Base-by-base conservation (phyloP, 2,797 vertebrate species). In the Pangasius sanitwongsei region DNA sequence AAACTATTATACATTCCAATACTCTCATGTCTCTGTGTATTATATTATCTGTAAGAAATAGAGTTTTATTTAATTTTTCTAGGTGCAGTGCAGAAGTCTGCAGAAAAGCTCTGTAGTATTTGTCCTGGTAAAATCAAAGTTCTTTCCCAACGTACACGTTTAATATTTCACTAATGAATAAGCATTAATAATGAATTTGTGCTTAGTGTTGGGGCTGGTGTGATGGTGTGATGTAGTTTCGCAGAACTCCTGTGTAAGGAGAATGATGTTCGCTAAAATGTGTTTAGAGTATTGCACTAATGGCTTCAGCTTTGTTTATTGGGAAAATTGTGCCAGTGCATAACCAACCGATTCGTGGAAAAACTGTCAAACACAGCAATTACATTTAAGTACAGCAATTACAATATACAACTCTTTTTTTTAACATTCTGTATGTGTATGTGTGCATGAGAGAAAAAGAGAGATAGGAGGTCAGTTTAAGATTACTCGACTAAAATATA, bases 241-340 rank as follows among this genome's bases (percentile, higher is more conserved):
- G 5, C 18, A 82, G 23, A 59, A 81, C 20, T 48, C 48, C 48
- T 15, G 25, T 7, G 28, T 25, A 25, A 25, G 41, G 8, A 44
- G 72, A 74, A 25, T 20, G 28, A 61, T 37, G 80, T 82, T 37
- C 31, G 61, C 41, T 82, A 41, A 81, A 82, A 61, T 37, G 80
- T 82, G 55, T 82, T 61, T 61, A 83, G 31, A 61, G 80, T 25
- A 4, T 41, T 61, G 80, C 34, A 37, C n/a, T 61, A 83, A 61
- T 23, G 20, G 31, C 50, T 61, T 82, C 31, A 34, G 31, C 80
- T 57, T 0, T 16, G 2, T 83, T 83, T 61, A 83, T 25, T 83
- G 31, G 31, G 53, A 41, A 59, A 61, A 82, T 41, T 41, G 20
- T 83, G 55, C 80, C 78, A 81, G n/a, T 55, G 48, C 77, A 78